Conservation (phyloP, 2,113 vertebrate species). For the Nipponia nippon region DNA sequence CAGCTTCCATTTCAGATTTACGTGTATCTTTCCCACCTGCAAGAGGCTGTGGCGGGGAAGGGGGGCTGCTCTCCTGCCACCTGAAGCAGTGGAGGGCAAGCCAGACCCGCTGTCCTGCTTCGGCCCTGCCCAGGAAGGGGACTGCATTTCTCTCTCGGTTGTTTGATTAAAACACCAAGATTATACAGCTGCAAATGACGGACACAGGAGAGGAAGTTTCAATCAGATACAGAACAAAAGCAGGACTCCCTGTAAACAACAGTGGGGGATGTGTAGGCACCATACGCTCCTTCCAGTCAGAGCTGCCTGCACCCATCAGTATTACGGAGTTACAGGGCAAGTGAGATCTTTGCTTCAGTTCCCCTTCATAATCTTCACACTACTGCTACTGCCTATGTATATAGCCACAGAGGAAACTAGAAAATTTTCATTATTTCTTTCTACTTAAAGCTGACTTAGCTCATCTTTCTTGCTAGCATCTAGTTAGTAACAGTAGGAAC, state of each 20-base stretch:
- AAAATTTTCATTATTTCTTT: background rate
- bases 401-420: background rate
- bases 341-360: background rate
- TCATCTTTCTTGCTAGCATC: background rate
- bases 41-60: background rate
- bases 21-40: background rate
- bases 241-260: background rate
- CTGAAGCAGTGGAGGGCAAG: background rate
- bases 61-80: background rate
- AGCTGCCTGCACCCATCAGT: background rate
- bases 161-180: background rate
- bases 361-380: background rate
- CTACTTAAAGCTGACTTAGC: background rate
- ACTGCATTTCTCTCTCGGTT: rapidly evolving
- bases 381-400: background rate
- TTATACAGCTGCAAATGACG: background rate
- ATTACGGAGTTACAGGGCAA: background rate
- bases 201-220: background rate
- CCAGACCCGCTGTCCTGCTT: background rate
- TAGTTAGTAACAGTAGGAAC: background rate
- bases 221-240: constrained; percentile 36
- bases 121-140: background rate
- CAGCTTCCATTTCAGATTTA: background rate
- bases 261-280: background rate
- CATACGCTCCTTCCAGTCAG: background rate